phyloP scores from a whole-genome alignment of 2,888 invertebrate species.

The Trimorus sp. region DNA sequence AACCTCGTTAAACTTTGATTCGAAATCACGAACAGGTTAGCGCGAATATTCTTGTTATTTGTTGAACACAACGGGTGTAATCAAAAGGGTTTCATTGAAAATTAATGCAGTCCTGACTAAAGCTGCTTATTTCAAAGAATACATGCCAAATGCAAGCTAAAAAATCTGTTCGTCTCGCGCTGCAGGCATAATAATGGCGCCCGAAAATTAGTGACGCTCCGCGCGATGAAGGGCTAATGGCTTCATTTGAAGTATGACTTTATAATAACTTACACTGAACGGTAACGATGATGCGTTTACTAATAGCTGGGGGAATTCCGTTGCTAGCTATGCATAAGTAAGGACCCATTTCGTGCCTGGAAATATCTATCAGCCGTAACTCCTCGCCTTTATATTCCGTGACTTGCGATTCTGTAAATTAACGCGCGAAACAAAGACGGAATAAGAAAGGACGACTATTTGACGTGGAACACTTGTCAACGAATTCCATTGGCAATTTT shows the following conservation, averaged over 20 bases:
- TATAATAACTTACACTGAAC: slow-evolving; percentile 91
- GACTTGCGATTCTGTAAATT: slow-evolving; percentile 80
- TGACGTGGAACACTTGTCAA: not conserved
- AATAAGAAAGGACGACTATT: slow-evolving; percentile 20
- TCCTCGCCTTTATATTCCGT: slow-evolving; percentile 88
- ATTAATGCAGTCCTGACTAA: no score
- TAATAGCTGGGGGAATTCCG: slow-evolving; percentile 93
- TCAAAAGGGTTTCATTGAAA: no score
- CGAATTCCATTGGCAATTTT: slow-evolving; percentile 9
- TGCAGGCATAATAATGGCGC: slow-evolving; percentile 16
- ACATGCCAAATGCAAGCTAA: no score
- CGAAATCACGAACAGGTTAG: no score
- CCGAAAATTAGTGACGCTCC: slow-evolving; percentile 40
- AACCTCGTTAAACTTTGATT: no score
- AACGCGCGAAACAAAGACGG: slow-evolving; percentile 43
- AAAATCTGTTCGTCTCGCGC: no score
- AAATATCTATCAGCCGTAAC: slow-evolving; percentile 89
- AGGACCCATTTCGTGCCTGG: slow-evolving; percentile 94
- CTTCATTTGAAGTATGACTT: slow-evolving; percentile 51
- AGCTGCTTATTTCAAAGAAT: no score
- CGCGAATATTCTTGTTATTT: no score
- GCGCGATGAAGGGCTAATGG: slow-evolving; percentile 44
- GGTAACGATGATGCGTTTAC: slow-evolving; percentile 93
- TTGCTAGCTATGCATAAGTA: slow-evolving; percentile 95
- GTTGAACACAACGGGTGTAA: no score